Evolutionary conservation across 2,113 vertebrate genomes (phyloP), one percentile per base, ranked within the genome.

Genomic region (Mesoclemmys tuberculata): DNA sequence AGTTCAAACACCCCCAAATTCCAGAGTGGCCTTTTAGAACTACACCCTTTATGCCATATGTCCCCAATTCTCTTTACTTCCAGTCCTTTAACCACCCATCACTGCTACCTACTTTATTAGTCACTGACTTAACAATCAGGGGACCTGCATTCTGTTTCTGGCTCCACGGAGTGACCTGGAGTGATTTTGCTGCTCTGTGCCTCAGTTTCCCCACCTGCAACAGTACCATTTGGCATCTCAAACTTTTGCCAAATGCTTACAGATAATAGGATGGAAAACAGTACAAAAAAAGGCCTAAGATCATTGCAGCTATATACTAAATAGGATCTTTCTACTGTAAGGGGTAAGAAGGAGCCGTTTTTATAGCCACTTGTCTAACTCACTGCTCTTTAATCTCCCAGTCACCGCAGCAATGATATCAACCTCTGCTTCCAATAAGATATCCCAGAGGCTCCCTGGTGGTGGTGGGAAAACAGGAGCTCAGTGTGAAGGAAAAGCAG

Each of bases 1-100:
- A 18, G 10, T 9, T 83, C 35, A 27, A 6, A 8, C 80, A 6
- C 8, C 38, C 29, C 44, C 5, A 78, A 51, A 21, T 0, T 0
- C 26, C 89, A 31, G 41, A 22, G 75, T 38, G 88, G 54, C 48
- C 5, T 22, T 90, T 7, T 1, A 10, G n/a, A 1, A 18, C 2
- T 0, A 0, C 0, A 16, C n/a, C 1, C 3, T 6, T 56, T 29
- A 54, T 55, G 13, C 38, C 51, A 38, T 81, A 5, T 22, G 79
- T 14, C 38, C 3, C 0, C 0, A 1, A 6, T 5, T 21, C 46
- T 31, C 2, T 0, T 48, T 80, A 48, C 58, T 12, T 2, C 83
- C 56, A 1, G 0, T 26, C 0, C 52, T 61, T 6, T 48, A 35
- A 0, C 0, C 48, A 5, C 35, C 78, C 55, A 29, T 0, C 75